phyloP scores from a whole-genome alignment of 2,113 vertebrate species.

The Illadopsis cleaveri region DNA sequence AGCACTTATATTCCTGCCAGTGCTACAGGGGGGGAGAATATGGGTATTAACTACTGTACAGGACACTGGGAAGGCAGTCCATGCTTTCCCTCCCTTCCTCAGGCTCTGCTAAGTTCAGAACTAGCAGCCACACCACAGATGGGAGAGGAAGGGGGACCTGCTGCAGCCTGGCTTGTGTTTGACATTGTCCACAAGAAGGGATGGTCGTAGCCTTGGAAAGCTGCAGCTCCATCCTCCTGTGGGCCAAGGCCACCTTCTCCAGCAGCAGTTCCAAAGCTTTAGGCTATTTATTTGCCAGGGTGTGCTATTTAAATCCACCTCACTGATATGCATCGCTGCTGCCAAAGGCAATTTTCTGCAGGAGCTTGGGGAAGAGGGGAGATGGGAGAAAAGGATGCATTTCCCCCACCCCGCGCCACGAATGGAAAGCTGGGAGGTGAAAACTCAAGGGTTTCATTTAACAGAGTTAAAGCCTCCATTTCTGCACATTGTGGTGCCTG shows the following conservation, averaged over 20 bases:
- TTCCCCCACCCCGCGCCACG: neutral
- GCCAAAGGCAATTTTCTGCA: neutral
- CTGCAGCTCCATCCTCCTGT: neutral
- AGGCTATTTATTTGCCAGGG: neutral
- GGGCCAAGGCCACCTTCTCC: neutral
- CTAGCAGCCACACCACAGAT: neutral
- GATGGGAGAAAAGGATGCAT: neutral
- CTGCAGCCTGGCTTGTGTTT: neutral
- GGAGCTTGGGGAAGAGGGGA: neutral
- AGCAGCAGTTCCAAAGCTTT: neutral
- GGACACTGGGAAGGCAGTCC: neutral
- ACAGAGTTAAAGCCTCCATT: conserved; percentile 6
- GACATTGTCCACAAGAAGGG: neutral
- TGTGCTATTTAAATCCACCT: neutral
- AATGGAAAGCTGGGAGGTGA: neutral
- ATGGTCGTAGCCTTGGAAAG: neutral
- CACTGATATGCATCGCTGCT: neutral
- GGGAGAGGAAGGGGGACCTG: neutral
- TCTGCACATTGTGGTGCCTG: neutral
- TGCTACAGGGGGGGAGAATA: neutral
- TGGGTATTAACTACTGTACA: neutral
- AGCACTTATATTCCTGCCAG: neutral
- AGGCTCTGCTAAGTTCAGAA: neutral
- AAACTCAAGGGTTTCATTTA: neutral
- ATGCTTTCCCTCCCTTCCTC: neutral